phyloP scores from a whole-genome alignment of 2,888 invertebrate species.

The Leucophenga maculata region DNA sequence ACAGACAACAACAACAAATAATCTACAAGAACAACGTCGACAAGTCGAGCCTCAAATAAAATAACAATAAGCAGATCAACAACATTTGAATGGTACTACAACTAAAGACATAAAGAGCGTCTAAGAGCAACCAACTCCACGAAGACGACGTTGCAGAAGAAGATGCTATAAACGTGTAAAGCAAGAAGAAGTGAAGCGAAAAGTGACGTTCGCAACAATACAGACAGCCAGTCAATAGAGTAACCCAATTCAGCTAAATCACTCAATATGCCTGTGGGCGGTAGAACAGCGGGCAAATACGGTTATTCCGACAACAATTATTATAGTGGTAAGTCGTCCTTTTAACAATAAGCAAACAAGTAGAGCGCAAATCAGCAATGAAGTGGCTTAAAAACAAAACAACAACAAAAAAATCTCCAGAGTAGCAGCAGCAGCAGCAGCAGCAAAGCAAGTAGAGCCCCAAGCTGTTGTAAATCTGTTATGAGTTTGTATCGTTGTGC shows the following conservation, averaged over 20 bases:
- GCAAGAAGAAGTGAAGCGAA: too few species aligned
- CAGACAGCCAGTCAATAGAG: too few species aligned
- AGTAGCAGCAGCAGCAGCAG: neutral
- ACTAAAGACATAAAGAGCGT: neutral
- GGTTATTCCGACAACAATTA: constrained; percentile 83
- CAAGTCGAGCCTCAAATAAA: neutral
- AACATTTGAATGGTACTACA: neutral
- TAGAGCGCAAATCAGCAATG: constrained; percentile 21
- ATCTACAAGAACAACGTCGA: neutral
- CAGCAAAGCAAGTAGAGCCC: neutral
- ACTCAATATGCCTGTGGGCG: constrained; percentile 76
- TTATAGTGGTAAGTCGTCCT: constrained; percentile 78
- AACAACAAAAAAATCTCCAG: constrained; percentile 4
- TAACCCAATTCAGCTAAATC: neutral
- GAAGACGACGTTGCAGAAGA: too few species aligned
- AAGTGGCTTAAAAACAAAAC: neutral
- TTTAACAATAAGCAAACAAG: constrained; percentile 22
- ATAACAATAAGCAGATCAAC: constrained; percentile 8
- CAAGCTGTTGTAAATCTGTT: constrained; percentile 7
- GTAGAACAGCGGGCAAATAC: constrained; percentile 85
- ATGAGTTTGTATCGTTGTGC: neutral
- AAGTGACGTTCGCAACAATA: too few species aligned
- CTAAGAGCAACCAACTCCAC: neutral
- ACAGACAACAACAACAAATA: neutral
- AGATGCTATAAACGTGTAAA: too few species aligned